phyloP scores from a whole-genome alignment of 2,888 invertebrate genomes.

The Lamellibrachia columna region DNA sequence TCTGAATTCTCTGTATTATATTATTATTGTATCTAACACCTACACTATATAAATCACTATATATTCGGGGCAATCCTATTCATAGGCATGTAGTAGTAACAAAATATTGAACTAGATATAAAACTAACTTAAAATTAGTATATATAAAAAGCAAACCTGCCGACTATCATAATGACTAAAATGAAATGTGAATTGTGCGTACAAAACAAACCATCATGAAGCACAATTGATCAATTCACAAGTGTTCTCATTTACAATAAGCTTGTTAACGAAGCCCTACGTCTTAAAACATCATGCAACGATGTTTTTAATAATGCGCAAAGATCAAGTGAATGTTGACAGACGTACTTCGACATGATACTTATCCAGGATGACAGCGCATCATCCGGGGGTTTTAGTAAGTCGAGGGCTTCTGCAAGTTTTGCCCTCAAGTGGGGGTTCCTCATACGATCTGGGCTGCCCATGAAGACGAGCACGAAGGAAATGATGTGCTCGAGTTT shows the following conservation, averaged over 20 bases:
- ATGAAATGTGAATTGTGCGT: too few species aligned
- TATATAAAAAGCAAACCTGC: too few species aligned
- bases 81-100: too few species aligned
- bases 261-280: background rate
- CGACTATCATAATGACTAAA: too few species aligned
- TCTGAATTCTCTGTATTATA: too few species aligned
- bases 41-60: too few species aligned
- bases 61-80: too few species aligned
- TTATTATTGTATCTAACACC: too few species aligned
- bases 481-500: conserved; percentile 65
- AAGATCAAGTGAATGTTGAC: background rate
- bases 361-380: conserved; percentile 8
- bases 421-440: conserved; percentile 93
- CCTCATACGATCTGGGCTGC: conserved; percentile 80
- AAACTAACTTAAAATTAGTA: too few species aligned
- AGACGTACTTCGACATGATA: conserved; percentile 34
- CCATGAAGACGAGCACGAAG: conserved; percentile 88
- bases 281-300: background rate
- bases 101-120: too few species aligned
- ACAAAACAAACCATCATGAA: too few species aligned
- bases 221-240: too few species aligned
- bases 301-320: background rate
- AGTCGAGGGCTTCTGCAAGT: conserved; percentile 88
- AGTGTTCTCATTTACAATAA: background rate
- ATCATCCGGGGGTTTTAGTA: conserved; percentile 75